Evolutionary conservation across 2,113 vertebrate genomes (phyloP), one percentile per base, ranked within the genome.

Genomic region (Notothenia rossii): DNA sequence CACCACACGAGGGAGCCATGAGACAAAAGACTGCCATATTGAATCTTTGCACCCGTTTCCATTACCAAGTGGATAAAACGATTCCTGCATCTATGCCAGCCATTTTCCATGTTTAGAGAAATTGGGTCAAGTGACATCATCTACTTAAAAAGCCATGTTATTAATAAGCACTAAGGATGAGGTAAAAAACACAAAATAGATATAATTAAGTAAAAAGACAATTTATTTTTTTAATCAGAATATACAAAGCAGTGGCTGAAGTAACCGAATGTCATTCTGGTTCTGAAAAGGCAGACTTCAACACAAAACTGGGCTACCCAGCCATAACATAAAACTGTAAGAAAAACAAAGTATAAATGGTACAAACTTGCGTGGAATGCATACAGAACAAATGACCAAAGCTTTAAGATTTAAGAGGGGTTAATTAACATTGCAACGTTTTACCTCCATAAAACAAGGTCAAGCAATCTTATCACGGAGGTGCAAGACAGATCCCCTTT

Each of bases 201-300:
- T 77, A 77, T 59, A 29, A 29, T 29, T 29, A 89, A 92, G 89
- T 95, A 95, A 96, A 96, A 96, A 96, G 94, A 95, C 94, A 95
- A 92, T 95, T 96, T 96, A 93, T 96, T 96, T 96, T 40, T 90
- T 94, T 95, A 93, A 94, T 96, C 95, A 96, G 95, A 96, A 96
- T 96, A 96, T 96, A 96, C 96, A 96, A 96, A 96, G 95, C 95
- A 96, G 94, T 96, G 95, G 95, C 95, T 93, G 94, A 93, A 91
- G 93, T 94, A 95, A 95, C 92, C 91, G 82, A 91, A 94, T 93
- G 90, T 91, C 90, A 91, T 91, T 92, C 88, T 91, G 91, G 83
- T 91, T 94, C 82, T 92, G 89, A 88, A 88, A 93, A 91, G 92
- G 92, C 91, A 87, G 84, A 93, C 88, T 90, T 82, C 84, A 83